These are phyloP conservation scores for Molossus alvarezi DNA, from an alignment of 2,797 vertebrate species.

Conservation along the genomic window DNA sequence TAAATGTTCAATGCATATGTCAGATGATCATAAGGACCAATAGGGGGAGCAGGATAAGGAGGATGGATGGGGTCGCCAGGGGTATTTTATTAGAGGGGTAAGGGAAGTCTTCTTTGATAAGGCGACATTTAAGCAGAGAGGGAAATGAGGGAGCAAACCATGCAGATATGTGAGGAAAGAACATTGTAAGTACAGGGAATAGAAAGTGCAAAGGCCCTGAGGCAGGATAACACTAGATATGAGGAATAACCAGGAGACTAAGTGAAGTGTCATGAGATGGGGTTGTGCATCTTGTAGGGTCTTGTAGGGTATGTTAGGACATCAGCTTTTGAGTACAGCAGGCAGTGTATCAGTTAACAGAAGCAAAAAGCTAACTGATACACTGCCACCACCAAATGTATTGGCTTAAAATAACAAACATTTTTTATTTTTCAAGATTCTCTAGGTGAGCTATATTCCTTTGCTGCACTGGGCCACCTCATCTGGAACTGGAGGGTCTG, in stretches of 20 bases:
- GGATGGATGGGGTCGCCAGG: not conserved
- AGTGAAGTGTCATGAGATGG: not conserved
- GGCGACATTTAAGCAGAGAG: conserved; percentile 26
- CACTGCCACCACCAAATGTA: not conserved
- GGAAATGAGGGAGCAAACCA: not conserved
- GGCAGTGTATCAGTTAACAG: not conserved
- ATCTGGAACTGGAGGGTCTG: not conserved
- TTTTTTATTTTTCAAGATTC: conserved; percentile 23
- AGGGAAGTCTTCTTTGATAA: not conserved
- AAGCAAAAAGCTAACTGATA: not conserved
- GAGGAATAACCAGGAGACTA: not conserved
- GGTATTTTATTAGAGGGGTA: not conserved
- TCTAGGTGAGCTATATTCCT: not conserved
- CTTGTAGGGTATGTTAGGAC: not conserved
- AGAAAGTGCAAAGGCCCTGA: not conserved
- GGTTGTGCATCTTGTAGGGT: not conserved
- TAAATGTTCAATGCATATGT: not conserved
- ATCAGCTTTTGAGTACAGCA: not conserved
- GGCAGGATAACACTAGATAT: too few relatives aligned
- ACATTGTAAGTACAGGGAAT: not conserved
- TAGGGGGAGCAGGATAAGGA: not conserved
- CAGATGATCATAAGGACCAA: not conserved
- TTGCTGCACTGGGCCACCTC: not conserved
- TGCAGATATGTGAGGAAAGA: not conserved
- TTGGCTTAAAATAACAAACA: not conserved